Evolutionary conservation across 2,113 vertebrate genomes (phyloP).

Genomic region (Columbina picui): DNA sequence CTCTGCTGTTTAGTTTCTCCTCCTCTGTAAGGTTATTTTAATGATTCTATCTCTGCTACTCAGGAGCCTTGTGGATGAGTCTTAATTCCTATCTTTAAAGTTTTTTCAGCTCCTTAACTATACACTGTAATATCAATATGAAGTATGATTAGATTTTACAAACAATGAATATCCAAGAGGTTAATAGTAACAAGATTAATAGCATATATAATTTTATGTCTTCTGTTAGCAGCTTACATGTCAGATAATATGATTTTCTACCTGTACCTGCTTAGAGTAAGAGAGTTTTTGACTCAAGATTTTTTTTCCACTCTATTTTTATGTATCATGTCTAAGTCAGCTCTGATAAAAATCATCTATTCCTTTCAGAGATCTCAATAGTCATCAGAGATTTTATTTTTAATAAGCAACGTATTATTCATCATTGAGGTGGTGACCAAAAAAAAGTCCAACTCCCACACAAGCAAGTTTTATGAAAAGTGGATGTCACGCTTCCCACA

Average conservation of each 20-base stretch:
- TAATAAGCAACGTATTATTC: slow-evolving; percentile 28
- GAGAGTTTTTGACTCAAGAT: not conserved
- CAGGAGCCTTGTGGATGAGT: not conserved
- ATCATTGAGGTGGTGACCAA: slow-evolving; percentile 2
- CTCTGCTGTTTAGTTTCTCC: not conserved
- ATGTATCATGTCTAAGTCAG: not conserved
- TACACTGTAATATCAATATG: not conserved
- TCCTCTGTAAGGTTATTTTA: slow-evolving; percentile 6
- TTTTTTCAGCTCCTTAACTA: slow-evolving; percentile 1
- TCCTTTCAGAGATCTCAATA: slow-evolving; percentile 1
- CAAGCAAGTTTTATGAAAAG: slow-evolving; percentile 10
- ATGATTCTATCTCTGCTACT: not conserved
- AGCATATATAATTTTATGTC: not conserved
- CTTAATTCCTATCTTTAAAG: slow-evolving; percentile 37
- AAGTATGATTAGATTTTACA: slow-evolving; percentile 3
- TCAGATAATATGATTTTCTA: not conserved
- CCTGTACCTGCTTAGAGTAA: not conserved
- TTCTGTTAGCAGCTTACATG: not conserved
- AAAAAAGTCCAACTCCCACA: not conserved
- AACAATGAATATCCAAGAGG: not conserved
- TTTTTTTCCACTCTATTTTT: slow-evolving; percentile 14
- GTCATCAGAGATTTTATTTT: slow-evolving; percentile 7
- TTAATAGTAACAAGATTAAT: slow-evolving; percentile 8
- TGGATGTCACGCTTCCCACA: not conserved
- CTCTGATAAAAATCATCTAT: not conserved